Evolutionary conservation across 2,888 invertebrate genomes (phyloP), one percentile per base, ranked within the genome.

Genomic region (Agrochola lychnidis): DNA sequence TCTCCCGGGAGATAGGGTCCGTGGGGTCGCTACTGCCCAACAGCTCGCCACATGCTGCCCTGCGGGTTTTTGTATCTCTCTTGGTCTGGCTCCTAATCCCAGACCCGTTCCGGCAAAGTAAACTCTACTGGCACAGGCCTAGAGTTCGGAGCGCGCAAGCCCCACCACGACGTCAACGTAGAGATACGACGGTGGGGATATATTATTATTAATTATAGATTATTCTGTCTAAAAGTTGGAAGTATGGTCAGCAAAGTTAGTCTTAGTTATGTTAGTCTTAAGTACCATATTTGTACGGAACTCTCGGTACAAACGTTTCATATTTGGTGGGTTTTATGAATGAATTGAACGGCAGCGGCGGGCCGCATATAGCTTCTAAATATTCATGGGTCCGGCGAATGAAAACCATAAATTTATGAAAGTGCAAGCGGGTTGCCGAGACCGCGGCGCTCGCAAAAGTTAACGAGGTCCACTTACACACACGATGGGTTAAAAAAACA

Each of bases 361-460:
- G 85, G 78, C 90, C 91, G 88, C 89, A 88, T 90, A 92, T 89
- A 89, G 89, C 90, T 88, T 89, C 90, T 93, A 92, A 94, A 94
- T 94, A 94, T 94, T 94, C 94, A 94, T 94, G 90, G 89, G 73
- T 83, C 84, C 83, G 81, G 84, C 87, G 89, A 91, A 90, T 91
- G 92, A 90, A 90, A 92, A 86, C 89, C 88, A 90, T 92, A 91
- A 90, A 92, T 91, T 89, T 87, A 70, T 88, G 75, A 80, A 88
- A 85, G 82, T 89, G 88, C 87, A 90, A 83, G 84, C 79, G 83
- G 87, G 80, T 69, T 74, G 72, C 64, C 74, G 80, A 66, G 78
- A 69, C 80, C 78, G 80, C 66, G 81, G 56, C 70, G 87, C 86
- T 89, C 90, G 84, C 89, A 89, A 91, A 93, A 91, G 86, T 89